Base-by-base conservation (phyloP, 2,888 invertebrate species). In the Empis livida region DNA sequence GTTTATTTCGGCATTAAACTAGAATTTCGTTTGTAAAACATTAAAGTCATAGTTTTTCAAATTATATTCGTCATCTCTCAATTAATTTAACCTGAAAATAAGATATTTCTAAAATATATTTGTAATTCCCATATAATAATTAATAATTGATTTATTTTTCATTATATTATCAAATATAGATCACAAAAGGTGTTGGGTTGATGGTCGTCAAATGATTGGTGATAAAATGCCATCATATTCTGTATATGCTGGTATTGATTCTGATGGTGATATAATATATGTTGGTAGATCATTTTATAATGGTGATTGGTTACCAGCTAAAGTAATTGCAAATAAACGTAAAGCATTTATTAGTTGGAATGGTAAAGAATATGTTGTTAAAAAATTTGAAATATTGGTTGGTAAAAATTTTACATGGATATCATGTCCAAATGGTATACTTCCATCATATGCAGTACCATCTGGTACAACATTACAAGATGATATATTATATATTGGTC, bases 221-320 rank as follows among this genome's bases (percentile, higher is more conserved):
- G 39, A 39, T 39, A 13, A 16, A 17, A n/a, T 63, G 15, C 57
- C 65, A 2, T 51, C 56, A 16, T 47, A 54, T 15, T 78, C 79
- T 2, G 72, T 81, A 0, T 57, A 57, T 9, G 80, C 76, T 41
- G 88, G 88, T 16, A 73, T 73, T 2, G 88, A 88, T 59, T 66
- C 65, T 13, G 85, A 86, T 56, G 86, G 87, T 1, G 72, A 75
- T 1, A 71, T 76, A 44, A 84, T 89, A 57, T 88, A 76, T 62
- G 81, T 87, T 1, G 88, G 86, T 0, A 74, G 87, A 43, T 77
- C 79, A 1, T 74, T 69, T 48, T 78, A 83, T 57, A 73, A 75
- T 49, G 82, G 76, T 16, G 78, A 79, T 56, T 67, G 74, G 67
- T 53, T 79, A 32, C 79, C 79, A 3, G 78, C 79, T 1, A 80